Base-by-base conservation (phyloP, 2,113 vertebrate species). In the Solenodon paradoxus region DNA sequence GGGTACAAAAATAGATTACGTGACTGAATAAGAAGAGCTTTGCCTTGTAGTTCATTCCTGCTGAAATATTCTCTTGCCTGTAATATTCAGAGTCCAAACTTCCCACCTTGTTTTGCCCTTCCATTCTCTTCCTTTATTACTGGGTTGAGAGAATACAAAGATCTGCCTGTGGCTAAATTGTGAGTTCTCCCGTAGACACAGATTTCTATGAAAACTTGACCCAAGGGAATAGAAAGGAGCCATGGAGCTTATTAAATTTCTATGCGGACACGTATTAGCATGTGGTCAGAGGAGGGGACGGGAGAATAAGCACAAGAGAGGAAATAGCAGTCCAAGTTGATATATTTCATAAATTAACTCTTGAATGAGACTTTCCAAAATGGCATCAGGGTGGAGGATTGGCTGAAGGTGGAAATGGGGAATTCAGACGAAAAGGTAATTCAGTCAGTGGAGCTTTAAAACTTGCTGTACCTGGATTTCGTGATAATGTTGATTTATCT, bases 151-250 rank as follows among this genome's bases (percentile, higher is more conserved):
- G 74, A 93, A 87, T 93, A 38, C 74, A 93, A 80, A 96, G 83
- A 59, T 93, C 69, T 93, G 64, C 94, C 49, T 90, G 40, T 74
- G 92, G 89, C 89, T 95, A 92, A 93, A 95, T 88, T 45, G 53
- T 94, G 69, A 93, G 55, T 96, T 87, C 55, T 90, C 95, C 92
- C 61, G 47, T 75, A 93, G 83, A 81, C 13, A 83, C 24, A 7
- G 38, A 77, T 66, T 83, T 64, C 93, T 93, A 3, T 88, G 95
- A 95, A 93, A 66, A 80, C 49, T 20, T 82, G 42, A 81, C 75
- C 83, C 80, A 57, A 61, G 89, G 92, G 79, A 69, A 61, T 72
- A 94, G 84, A 92, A 63, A 47, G 86, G 92, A 82, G 42, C 86
- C 5, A 3, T 66, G 24, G 55, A 75, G 87, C 71, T 83, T 95